These are phyloP conservation scores for Chiroxiphia lanceolata DNA, from an alignment of 2,797 vertebrate genomes.

Conservation along the genomic window DNA sequence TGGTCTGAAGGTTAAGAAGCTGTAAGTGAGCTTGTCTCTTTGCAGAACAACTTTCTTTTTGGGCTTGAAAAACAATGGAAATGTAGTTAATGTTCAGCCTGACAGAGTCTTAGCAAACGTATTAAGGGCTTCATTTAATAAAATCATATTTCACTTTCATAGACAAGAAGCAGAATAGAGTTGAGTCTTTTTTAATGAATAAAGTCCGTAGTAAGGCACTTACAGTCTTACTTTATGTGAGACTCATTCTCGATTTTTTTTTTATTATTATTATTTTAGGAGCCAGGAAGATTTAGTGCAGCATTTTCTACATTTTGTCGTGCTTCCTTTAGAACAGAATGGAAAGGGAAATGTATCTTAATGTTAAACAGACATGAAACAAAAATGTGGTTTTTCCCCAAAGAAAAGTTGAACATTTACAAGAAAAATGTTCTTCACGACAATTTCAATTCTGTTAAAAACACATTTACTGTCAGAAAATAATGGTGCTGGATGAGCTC, in stretches of 20 bases:
- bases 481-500: conserved; percentile 29
- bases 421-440: not conserved
- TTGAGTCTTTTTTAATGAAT: conserved; percentile 44
- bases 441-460: conserved; percentile 27
- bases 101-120: conserved; percentile 47
- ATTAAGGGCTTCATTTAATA: conserved; percentile 55
- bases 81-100: conserved; percentile 35
- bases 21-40: not conserved
- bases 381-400: not conserved
- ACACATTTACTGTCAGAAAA: conserved; percentile 32
- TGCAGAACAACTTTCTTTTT: not conserved
- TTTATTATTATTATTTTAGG: not conserved
- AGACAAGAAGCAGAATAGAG: conserved; percentile 38
- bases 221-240: conserved; percentile 2
- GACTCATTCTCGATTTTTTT: not conserved
- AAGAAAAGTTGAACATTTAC: conserved; percentile 31
- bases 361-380: not conserved
- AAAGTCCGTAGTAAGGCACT: conserved; percentile 26
- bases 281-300: conserved; percentile 12
- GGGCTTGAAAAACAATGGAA: conserved; percentile 24
- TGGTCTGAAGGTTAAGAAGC: not conserved
- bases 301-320: not conserved
- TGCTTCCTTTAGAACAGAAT: conserved; percentile 1
- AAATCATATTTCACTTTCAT: conserved; percentile 37
- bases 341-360: conserved; percentile 30